Percentiles rank a stretch among this genome's conserved stretches.
These are phyloP conservation scores for Diabrotica undecimpunctata DNA, from an alignment of 1,140 invertebrate genomes.

Conservation along the genomic window DNA sequence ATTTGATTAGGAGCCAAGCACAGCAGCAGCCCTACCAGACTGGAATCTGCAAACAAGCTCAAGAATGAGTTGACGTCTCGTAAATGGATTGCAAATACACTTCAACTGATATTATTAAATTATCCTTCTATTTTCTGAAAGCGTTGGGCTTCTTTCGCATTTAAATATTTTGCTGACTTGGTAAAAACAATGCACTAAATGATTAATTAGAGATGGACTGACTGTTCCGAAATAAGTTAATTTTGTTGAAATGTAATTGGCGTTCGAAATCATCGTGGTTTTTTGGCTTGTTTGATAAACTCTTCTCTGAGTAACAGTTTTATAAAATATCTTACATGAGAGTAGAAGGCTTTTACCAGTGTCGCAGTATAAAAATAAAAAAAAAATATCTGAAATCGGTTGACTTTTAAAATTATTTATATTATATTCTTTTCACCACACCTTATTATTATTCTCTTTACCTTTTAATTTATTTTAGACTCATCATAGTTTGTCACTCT, in stretches of 20 bases:
- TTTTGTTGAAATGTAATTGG: too few species aligned
- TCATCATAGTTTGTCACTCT: too few species aligned
- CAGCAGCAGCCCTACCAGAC: neutral
- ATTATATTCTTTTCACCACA: too few species aligned
- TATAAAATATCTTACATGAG: too few species aligned
- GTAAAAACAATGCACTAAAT: constrained; percentile 5
- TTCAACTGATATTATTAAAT: constrained; percentile 17
- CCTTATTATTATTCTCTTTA: too few species aligned
- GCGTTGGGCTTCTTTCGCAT: neutral
- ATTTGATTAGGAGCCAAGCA: neutral
- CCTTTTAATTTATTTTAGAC: too few species aligned
- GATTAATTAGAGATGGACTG: neutral
- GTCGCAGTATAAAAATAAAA: too few species aligned
- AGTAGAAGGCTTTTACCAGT: too few species aligned
- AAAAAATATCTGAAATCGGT: too few species aligned
- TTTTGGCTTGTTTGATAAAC: neutral
- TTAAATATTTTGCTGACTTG: constrained; percentile 8
- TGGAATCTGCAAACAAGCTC: neutral
- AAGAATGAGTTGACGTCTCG: constrained; percentile 6
- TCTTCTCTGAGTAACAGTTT: neutral
- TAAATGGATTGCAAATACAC: constrained; percentile 15
- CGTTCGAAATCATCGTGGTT: neutral
- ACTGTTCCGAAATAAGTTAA: too few species aligned
- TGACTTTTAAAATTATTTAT: too few species aligned
- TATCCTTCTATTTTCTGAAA: constrained; percentile 8